Evolutionary conservation across 2,888 invertebrate genomes (phyloP).

Genomic region (Zygothrica quintamaculata): DNA sequence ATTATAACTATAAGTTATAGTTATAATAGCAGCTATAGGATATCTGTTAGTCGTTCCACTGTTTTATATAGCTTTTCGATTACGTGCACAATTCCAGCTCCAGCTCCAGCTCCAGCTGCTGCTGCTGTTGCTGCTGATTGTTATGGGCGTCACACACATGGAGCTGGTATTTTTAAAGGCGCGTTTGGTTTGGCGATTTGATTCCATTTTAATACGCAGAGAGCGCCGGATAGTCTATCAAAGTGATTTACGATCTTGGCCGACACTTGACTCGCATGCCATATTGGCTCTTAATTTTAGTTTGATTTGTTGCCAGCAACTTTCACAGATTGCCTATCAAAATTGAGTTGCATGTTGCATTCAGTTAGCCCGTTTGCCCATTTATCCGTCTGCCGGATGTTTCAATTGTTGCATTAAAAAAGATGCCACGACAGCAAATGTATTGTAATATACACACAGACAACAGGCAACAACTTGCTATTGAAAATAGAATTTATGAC

Average conservation of each 20-base stretch:
- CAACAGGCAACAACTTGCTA: constrained; percentile 13
- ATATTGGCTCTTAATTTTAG: constrained; percentile 40
- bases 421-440: constrained; percentile 42
- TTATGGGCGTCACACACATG: constrained; percentile 47
- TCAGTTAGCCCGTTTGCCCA: no score
- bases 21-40: no score
- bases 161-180: constrained; percentile 28
- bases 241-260: constrained; percentile 66
- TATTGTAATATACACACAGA: constrained; percentile 55
- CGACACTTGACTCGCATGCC: constrained; percentile 59
- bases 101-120: no score
- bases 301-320: constrained; percentile 45
- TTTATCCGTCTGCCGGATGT: constrained; percentile 30
- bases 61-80: no score
- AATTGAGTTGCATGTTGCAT: constrained; percentile 9
- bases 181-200: constrained; percentile 21
- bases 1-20: no score
- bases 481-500: constrained; percentile 59
- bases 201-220: constrained; percentile 32
- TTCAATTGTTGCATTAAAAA: constrained; percentile 35
- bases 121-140: constrained; percentile 53
- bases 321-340: constrained; percentile 50
- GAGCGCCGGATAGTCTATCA: constrained; percentile 42
- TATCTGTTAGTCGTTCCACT: no score
- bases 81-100: constrained; percentile 49